These are phyloP conservation scores for Diplosoma virens DNA, from an alignment of 23 tunicate genomes.

Conservation along the genomic window DNA sequence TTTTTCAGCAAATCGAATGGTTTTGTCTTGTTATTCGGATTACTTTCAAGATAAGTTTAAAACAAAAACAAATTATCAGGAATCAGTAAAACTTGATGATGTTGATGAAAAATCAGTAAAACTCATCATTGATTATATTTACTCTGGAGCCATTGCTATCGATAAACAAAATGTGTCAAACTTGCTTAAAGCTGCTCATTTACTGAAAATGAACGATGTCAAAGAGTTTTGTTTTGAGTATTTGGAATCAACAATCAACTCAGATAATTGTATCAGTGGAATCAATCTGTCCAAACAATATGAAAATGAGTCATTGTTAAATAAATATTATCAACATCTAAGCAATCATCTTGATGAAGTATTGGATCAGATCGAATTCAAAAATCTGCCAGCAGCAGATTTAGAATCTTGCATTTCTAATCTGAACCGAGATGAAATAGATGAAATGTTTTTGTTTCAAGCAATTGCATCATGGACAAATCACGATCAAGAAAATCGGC, in stretches of 20 bases:
- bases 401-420: background rate
- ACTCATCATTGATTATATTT: conserved; percentile 10
- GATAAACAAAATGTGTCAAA: background rate
- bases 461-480: conserved; percentile 8
- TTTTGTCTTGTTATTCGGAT: conserved; percentile 14
- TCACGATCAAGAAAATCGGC: background rate
- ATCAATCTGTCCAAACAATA: background rate
- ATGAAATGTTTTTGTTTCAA: background rate
- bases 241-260: background rate
- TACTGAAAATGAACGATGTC: background rate
- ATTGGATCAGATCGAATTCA: background rate
- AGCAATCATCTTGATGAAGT: background rate
- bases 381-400: background rate
- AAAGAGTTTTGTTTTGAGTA: conserved; percentile 9
- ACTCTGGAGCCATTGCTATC: background rate
- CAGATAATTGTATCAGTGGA: background rate
- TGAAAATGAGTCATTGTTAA: background rate
- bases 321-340: background rate
- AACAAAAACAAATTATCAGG: background rate
- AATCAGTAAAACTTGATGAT: background rate
- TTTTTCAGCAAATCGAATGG: conserved; percentile 8
- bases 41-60: conserved; percentile 3
- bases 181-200: conserved; percentile 1
- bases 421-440: background rate
- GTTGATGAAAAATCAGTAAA: background rate